These are phyloP conservation scores for Caranx melampygus DNA, from an alignment of 2,113 vertebrate genomes.

Conservation along the genomic window DNA sequence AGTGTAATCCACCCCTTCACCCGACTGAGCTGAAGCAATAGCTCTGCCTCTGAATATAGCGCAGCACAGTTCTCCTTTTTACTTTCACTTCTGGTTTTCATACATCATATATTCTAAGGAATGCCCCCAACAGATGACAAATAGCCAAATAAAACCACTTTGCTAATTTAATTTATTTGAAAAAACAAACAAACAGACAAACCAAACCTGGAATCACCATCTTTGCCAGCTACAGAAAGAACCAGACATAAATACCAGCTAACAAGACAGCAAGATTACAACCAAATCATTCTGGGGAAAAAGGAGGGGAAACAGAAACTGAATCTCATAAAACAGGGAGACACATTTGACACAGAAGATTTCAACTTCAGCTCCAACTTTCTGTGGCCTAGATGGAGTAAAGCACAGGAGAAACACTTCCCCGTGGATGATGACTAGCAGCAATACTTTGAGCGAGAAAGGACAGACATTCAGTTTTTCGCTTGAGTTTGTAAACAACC, in stretches of 20 bases:
- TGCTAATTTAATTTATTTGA: constrained; percentile 68
- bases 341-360: constrained; percentile 35
- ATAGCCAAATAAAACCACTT: neutral
- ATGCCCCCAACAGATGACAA: neutral
- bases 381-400: constrained; percentile 10
- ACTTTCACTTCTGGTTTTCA: constrained; percentile 74
- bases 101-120: neutral
- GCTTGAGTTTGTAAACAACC: constrained; percentile 68
- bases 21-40: neutral
- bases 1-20: neutral
- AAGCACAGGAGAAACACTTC: constrained; percentile 28
- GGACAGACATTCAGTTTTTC: constrained; percentile 54
- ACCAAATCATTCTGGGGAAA: constrained; percentile 15
- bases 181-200: constrained; percentile 22
- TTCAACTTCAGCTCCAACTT: constrained; percentile 40
- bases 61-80: constrained; percentile 69
- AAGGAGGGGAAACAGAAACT: constrained; percentile 27
- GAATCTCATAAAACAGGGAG: constrained; percentile 26
- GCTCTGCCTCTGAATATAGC: neutral
- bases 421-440: constrained; percentile 62
- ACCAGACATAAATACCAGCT: constrained; percentile 53
- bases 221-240: constrained; percentile 41
- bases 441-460: constrained; percentile 47
- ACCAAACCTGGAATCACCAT: constrained; percentile 36
- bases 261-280: constrained; percentile 29